Evolutionary conservation across 2,888 invertebrate genomes (phyloP).

Genomic region (Harpalus rubripes): DNA sequence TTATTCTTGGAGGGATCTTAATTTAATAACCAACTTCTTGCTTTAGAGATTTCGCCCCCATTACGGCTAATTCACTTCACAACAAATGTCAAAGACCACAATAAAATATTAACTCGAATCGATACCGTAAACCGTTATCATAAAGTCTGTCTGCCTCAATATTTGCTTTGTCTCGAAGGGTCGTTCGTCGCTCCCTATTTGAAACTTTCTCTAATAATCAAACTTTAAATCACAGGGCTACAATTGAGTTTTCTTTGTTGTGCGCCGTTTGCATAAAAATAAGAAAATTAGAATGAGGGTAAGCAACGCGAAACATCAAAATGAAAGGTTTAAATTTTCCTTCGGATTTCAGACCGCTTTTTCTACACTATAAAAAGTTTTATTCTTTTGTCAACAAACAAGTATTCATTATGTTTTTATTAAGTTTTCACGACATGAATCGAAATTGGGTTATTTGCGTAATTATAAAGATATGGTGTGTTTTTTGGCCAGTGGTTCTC

Average conservation of each 20-base stretch:
- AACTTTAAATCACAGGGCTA: slow-evolving; percentile 48
- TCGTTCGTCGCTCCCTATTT: background rate
- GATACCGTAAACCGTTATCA: slow-evolving; percentile 30
- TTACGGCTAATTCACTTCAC: slow-evolving; percentile 18
- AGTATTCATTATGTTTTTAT: slow-evolving; percentile 1
- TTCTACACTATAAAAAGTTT: background rate
- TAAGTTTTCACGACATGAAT: too few relatives aligned
- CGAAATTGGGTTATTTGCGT: too few relatives aligned
- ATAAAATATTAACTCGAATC: slow-evolving; percentile 51
- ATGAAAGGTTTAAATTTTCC: slow-evolving; percentile 14
- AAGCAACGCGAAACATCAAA: slow-evolving; percentile 24
- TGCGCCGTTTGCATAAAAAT: slow-evolving; percentile 50
- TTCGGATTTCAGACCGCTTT: slow-evolving; percentile 8
- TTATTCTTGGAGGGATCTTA: slow-evolving; percentile 11
- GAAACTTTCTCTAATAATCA: slow-evolving; percentile 46
- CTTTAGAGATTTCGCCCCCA: background rate
- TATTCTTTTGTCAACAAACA: slow-evolving; percentile 18
- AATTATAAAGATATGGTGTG: too few relatives aligned
- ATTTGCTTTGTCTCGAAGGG: slow-evolving; percentile 18
- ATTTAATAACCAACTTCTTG: slow-evolving; percentile 39
- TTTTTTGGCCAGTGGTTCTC: too few relatives aligned
- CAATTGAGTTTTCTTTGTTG: slow-evolving; percentile 57
- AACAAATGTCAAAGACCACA: slow-evolving; percentile 48
- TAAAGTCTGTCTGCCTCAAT: slow-evolving; percentile 5
- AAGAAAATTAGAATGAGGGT: slow-evolving; percentile 44